phyloP scores from a whole-genome alignment of 1,140 invertebrate species.

The Drosophila insularis region DNA sequence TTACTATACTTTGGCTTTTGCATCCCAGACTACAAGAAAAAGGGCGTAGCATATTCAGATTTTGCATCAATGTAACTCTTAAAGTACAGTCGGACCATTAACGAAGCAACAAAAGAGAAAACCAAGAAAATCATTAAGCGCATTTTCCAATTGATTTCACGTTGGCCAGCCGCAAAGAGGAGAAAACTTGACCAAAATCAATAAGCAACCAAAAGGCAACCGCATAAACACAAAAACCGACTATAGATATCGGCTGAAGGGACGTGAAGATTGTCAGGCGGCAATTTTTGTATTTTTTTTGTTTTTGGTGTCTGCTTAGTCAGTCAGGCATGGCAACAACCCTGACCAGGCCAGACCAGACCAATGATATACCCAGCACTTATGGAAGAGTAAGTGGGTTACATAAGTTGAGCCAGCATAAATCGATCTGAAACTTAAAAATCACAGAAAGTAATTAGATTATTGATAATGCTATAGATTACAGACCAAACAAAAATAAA shows the following conservation, averaged over 20 bases:
- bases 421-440: too few relatives aligned
- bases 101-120: constrained; percentile 39
- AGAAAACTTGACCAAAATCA: constrained; percentile 61
- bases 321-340: constrained; percentile 41
- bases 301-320: constrained; percentile 48
- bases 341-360: constrained; percentile 22
- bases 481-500: too few relatives aligned
- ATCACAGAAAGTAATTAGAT: too few relatives aligned
- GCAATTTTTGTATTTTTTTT: constrained; percentile 17
- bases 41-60: constrained; percentile 49
- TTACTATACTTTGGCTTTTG: constrained; percentile 2
- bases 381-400: background rate
- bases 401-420: too few relatives aligned
- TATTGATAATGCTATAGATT: too few relatives aligned
- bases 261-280: constrained; percentile 41
- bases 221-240: constrained; percentile 41
- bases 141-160: constrained; percentile 81
- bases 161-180: constrained; percentile 55
- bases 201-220: constrained; percentile 68
- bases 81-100: constrained; percentile 63
- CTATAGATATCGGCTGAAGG: constrained; percentile 1
- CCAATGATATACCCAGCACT: constrained; percentile 11
- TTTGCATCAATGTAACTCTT: constrained; percentile 49
- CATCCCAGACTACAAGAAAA: constrained; percentile 49
- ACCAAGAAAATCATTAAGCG: constrained; percentile 71